Evolutionary conservation across 2,113 vertebrate species (phyloP), one percentile per base, ranked within the genome.

Genomic region (Seriola aureovittata): DNA sequence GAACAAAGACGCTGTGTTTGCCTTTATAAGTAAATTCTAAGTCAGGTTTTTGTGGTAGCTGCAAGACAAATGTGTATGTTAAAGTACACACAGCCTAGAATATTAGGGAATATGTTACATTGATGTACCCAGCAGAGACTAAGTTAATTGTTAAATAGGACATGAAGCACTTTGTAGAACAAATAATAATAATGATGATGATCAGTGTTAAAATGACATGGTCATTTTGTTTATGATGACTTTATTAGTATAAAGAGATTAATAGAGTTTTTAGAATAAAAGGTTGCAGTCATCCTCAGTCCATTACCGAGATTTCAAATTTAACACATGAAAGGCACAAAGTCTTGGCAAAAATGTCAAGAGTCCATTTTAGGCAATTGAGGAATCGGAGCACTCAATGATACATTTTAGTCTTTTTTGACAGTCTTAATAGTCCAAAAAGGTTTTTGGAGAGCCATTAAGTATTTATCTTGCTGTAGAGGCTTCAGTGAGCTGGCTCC

Each of bases 1-100:
- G 68, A 81, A 93, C 90, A 93, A 87, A 76, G 75, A 66, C 13
- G 13, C 65, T 78, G 63, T 88, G 77, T 89, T 64, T 13, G 25
- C 58, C 54, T 70, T 55, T 69, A n/a, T 29, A 58, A 79, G 54
- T 55, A 16, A 70, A 57, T 71, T 80, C 64, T 32, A 25, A 75
- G 38, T 80, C 50, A 72, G 42, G 57, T 40, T 66, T 75, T 57
- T 75, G 54, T 44, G 59, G 44, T 55, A 54, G 52, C 1, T 64
- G 29, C 10, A 69, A 54, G 25, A 78, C 3, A 46, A 46, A 29
- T 29, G 29, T 81, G 14, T 14, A 8, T 4, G 3, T n/a, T 36
- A 5, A 70, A 17, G 54, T 50, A 29, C 71, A 69, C 36, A 14
- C 71, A 54, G 40, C 4, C 32, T 5, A 14, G 4, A 12, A 42